Base-by-base conservation (phyloP, 2,888 invertebrate species). In the Axea sp. region DNA sequence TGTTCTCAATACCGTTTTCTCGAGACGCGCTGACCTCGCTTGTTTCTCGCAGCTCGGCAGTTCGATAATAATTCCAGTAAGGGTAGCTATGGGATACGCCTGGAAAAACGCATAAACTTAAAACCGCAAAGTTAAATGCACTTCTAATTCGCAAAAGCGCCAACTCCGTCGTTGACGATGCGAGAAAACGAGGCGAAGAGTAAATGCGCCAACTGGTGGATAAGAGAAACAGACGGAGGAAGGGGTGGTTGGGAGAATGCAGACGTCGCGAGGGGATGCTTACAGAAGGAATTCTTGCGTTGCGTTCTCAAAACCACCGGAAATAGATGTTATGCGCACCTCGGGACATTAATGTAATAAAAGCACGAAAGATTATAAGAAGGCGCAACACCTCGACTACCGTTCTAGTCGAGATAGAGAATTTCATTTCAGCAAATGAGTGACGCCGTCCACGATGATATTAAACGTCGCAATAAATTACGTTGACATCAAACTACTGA, bases 91-190 rank as follows among this genome's bases (percentile, higher is more conserved):
- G 60, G 68, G 67, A 67, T 65, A 47, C 67, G 57, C 41, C 43
- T 31, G 33, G 51, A 41, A 73, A 72, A 77, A 76, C 71, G 76
- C 78, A 76, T 78, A 78, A 80, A 79, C 78, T 76, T 77, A 73
- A 75, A 76, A 69, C 77, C 78, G 47, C 73, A 69, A 72, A 79
- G 77, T 77, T 80, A 81, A 80, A 80, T 76, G 79, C 72, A 75
- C 71, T 76, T 75, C 76, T 79, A 80, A 81, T 81, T 79, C 65
- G 76, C 67, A 73, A 73, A 74, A 60, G 69, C 60, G 69, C 62
- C 57, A 74, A 77, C 73, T 79, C 68, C 64, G 62, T 39, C 57
- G 73, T 71, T 60, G 76, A 26, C 26, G 17, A 67, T 47, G 67
- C 57, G 55, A 41, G 55, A 57, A 47, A 47, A 41, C 24, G 39